Conservation (phyloP, 2,113 vertebrate genomes). For the Orycteropus afer region DNA sequence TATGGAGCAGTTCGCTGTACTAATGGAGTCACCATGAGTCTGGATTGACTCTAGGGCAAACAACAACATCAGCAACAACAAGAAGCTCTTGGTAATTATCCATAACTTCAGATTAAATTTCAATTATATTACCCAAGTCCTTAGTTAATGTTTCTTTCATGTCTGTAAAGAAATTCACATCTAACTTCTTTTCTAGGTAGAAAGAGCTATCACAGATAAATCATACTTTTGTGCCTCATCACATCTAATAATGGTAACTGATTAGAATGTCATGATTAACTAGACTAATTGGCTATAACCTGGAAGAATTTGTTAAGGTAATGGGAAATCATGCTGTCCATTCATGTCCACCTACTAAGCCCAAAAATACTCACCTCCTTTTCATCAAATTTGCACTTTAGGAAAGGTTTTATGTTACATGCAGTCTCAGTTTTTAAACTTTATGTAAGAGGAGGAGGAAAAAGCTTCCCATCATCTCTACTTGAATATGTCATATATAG, state of each 20-base stretch:
- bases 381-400: not conserved
- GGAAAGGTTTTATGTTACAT: not conserved
- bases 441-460: not conserved
- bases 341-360: not conserved
- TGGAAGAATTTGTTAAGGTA: not conserved
- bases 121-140: not conserved
- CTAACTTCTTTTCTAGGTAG: not conserved
- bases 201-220: not conserved
- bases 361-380: not conserved
- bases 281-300: not conserved
- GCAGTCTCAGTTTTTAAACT: not conserved
- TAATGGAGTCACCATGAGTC: no score
- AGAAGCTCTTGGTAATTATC: not conserved
- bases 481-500: not conserved
- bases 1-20: no score
- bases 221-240: not conserved
- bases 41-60: no score
- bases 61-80: no score
- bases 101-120: not conserved
- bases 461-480: rapidly evolving
- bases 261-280: not conserved
- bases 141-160: not conserved
- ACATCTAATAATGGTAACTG: not conserved
- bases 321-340: not conserved
- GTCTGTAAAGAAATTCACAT: not conserved